phyloP scores from a whole-genome alignment of 2,888 invertebrate genomes.

The Chrysolina americana region DNA sequence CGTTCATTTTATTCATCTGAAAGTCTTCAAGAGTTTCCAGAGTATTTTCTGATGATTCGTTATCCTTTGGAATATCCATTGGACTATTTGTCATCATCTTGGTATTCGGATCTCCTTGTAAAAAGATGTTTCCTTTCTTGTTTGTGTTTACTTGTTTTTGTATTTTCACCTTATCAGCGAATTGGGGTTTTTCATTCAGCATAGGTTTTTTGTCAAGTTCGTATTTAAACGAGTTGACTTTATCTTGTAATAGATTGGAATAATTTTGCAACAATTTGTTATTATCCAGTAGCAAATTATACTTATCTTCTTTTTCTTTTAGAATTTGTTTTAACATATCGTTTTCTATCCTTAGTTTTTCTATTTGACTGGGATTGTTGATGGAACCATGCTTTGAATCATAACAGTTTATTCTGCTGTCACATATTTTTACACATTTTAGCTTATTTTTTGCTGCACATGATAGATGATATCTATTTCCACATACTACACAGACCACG shows the following conservation, averaged over 20 bases:
- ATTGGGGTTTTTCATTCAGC: constrained; percentile 16
- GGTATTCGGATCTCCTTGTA: too few relatives aligned
- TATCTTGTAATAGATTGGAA: constrained; percentile 11
- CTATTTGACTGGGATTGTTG: constrained; percentile 18
- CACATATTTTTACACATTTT: too few relatives aligned
- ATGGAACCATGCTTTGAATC: constrained; percentile 1
- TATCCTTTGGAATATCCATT: neutral
- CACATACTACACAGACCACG: constrained; percentile 21
- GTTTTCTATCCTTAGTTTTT: constrained; percentile 18
- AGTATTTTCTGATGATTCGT: neutral
- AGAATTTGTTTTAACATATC: constrained; percentile 19
- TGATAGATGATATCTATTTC: constrained; percentile 22
- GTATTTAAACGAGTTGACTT: constrained; percentile 13
- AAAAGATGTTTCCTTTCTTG: too few relatives aligned
- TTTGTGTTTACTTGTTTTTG: too few relatives aligned
- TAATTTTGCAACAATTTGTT: constrained; percentile 14
- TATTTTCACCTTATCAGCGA: constrained; percentile 11
- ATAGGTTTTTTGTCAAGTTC: constrained; percentile 23
- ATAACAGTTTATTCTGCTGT: constrained; percentile 23
- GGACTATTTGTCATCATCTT: neutral
- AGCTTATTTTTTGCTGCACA: constrained; percentile 15
- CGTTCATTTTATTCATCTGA: too few relatives aligned
- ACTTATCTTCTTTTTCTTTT: constrained; percentile 20
- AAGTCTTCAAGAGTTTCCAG: too few relatives aligned
- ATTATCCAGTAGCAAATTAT: constrained; percentile 21